Conservation (phyloP, 2,888 invertebrate genomes). For the Latrodectus elegans region DNA sequence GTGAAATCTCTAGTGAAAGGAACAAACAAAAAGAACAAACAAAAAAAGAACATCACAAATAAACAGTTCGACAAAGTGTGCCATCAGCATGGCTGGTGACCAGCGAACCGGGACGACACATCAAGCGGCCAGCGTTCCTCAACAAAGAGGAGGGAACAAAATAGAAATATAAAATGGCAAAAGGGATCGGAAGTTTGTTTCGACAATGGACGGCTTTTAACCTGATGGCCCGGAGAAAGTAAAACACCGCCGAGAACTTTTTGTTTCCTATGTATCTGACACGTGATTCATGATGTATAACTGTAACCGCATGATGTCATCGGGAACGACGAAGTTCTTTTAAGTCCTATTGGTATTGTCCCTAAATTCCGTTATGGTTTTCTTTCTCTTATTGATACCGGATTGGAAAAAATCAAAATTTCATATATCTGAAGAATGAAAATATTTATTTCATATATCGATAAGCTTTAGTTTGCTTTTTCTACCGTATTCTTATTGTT, state of each 20-base stretch:
- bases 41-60: background rate
- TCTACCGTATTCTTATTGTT: no score
- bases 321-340: background rate
- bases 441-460: no score
- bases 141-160: constrained; percentile 43
- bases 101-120: constrained; percentile 45
- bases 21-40: constrained; percentile 5
- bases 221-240: constrained; percentile 68
- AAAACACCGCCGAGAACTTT: constrained; percentile 42
- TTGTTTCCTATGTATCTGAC: constrained; percentile 28
- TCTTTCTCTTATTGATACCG: background rate
- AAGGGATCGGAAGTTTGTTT: constrained; percentile 61
- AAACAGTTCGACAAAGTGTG: constrained; percentile 32
- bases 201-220: constrained; percentile 66
- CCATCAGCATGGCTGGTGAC: constrained; percentile 27
- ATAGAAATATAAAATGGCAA: constrained; percentile 35
- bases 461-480: no score
- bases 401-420: background rate
- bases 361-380: background rate
- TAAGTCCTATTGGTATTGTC: background rate
- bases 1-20: constrained; percentile 20
- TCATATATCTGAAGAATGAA: no score
- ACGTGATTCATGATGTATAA: constrained; percentile 25
- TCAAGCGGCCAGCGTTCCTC: constrained; percentile 6
- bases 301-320: constrained; percentile 35